Base-by-base conservation (phyloP, 2,113 vertebrate species). In the Alectura lathami region DNA sequence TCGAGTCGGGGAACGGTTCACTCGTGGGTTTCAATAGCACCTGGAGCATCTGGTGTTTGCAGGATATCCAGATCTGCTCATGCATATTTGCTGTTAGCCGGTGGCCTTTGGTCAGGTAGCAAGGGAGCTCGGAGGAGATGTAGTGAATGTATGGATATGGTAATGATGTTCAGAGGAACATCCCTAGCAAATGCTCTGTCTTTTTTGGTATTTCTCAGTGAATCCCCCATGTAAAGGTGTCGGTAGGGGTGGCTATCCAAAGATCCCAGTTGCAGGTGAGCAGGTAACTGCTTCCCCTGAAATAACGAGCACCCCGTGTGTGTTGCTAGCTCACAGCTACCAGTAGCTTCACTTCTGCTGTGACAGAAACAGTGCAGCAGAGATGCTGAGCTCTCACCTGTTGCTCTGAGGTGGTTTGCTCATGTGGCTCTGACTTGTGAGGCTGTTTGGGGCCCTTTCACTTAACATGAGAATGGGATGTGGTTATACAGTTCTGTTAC, bases 81-180 rank as follows among this genome's bases (percentile, higher is more conserved):
- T 36, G 6, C 17, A 0, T 43, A 3, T 62, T 62, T 6, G 0
- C 20, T 40, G 9, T 67, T 76, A 34, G 1, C 26, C 15, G 1
- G 6, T 14, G 23, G 20, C 27, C 47, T 43, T 32, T 38, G 23
- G 9, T 57, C 17, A 32, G 51, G 8, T 30, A 82, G 29, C 22
- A 67, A 42, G 59, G 29, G 36, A 47, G 42, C 62, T 74, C 42
- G 29, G 36, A 34, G 34, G 12, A 11, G 22, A 40, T 48, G 3
- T 51, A 6, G 6, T 42, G 11, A 7, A 23, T 22, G 9, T 26
- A 74, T 43, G 50, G 36, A 11, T 69, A 30, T 5, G 11, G 26
- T 81, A 5, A 6, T 43, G 11, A 15, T 24, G 6, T 79, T 66
- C 48, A 57, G 9, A 53, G 8, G n/a, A 27, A 17, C 6, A 13